Percentiles rank a stretch among this genome's conserved stretches.
These are phyloP conservation scores for Aldabrachelys gigantea DNA, from an alignment of 2,113 vertebrate species.

Conservation along the genomic window DNA sequence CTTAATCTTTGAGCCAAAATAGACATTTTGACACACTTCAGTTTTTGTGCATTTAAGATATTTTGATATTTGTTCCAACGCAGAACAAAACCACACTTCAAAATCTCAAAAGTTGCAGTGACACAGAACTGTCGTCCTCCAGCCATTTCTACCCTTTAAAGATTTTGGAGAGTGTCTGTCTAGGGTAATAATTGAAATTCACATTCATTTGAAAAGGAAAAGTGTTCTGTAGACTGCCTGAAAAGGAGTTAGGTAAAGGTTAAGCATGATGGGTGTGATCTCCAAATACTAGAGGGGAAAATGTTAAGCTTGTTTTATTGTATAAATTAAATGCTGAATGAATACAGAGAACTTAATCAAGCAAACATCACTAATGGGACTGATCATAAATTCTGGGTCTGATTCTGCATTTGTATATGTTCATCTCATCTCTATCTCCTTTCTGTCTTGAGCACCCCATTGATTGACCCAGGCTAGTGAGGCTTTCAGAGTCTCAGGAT, in stretches of 20 bases:
- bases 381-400: background rate
- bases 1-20: background rate
- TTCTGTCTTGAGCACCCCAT: background rate
- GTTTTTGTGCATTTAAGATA: background rate
- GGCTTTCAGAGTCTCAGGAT: background rate
- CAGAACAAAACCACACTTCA: background rate
- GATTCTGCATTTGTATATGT: background rate
- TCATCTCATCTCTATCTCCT: background rate
- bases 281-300: background rate
- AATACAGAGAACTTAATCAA: conserved; percentile 27
- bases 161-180: background rate
- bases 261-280: background rate
- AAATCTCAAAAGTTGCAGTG: background rate
- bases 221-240: background rate
- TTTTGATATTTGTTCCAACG: background rate
- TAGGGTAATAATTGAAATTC: conserved; percentile 3
- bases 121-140: background rate
- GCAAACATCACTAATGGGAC: background rate
- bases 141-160: background rate
- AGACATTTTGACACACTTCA: background rate
- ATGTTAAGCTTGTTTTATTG: background rate
- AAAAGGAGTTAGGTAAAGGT: background rate
- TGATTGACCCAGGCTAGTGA: background rate
- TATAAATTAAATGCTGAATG: background rate
- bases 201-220: background rate